Percentiles rank a stretch among this genome's conserved stretches.
phyloP scores from a whole-genome alignment of 2,797 vertebrate species.

The Darevskia nairensis region DNA sequence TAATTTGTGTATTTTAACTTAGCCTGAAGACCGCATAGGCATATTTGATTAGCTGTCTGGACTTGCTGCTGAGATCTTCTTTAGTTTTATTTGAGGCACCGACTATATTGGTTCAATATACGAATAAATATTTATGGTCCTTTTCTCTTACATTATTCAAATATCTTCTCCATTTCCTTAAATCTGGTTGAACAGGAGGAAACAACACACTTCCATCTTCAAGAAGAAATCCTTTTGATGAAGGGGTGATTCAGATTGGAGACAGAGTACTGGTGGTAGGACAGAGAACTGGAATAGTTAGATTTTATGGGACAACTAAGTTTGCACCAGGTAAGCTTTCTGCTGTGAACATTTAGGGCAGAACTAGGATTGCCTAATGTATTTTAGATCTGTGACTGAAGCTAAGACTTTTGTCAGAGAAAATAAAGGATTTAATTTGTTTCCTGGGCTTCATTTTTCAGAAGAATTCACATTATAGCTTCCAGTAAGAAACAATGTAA shows the following conservation, averaged over 20 bases:
- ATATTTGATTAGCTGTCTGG: neutral
- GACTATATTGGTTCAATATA: neutral
- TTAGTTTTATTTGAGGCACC: neutral
- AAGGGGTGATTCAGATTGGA: conserved; percentile 76
- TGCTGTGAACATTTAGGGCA: neutral
- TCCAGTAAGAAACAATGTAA: neutral
- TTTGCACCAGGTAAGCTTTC: conserved; percentile 92
- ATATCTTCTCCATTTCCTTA: conserved; percentile 17
- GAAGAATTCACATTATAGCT: neutral
- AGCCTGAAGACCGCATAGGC: fast-evolving
- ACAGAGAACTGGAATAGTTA: conserved; percentile 90
- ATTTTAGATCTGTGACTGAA: neutral
- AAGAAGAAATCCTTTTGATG: conserved; percentile 74
- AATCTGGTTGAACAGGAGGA: conserved; percentile 68
- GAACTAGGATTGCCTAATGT: neutral
- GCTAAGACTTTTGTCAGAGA: neutral
- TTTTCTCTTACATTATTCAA: conserved; percentile 1
- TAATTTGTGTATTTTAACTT: neutral
- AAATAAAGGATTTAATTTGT: neutral
- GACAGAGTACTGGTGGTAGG: conserved; percentile 94
- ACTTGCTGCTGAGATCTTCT: neutral
- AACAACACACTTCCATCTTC: conserved; percentile 79
- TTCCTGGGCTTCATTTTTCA: neutral
- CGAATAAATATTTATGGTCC: neutral
- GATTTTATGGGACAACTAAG: conserved; percentile 90